A percentile compares a stretch with the other conserved stretches of the same genome.
Conservation (phyloP, 2,113 vertebrate genomes). For the Dryoscopus gambensis region DNA sequence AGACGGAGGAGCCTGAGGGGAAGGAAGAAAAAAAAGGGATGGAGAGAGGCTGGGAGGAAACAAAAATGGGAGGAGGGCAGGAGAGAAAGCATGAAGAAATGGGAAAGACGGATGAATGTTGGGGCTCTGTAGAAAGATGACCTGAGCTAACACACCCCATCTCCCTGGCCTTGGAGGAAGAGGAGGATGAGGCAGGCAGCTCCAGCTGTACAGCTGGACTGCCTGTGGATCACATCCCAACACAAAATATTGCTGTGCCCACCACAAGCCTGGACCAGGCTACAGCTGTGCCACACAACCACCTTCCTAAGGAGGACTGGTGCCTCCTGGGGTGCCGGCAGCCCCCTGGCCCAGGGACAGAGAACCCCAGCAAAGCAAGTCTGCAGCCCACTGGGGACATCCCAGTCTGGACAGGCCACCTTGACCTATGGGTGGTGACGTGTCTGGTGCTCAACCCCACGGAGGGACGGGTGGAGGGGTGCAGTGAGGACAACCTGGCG, state of each 20-base stretch:
- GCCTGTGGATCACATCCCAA: neutral
- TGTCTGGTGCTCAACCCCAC: neutral
- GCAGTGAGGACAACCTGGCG: neutral
- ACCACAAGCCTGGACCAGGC: neutral
- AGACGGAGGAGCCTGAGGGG: conserved; percentile 26
- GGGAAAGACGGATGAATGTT: neutral
- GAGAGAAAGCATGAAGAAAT: conserved; percentile 16
- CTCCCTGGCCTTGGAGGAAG: neutral
- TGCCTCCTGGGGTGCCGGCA: neutral
- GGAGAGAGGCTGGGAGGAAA: conserved; percentile 19
- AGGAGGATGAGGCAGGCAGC: neutral
- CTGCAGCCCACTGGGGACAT: neutral
- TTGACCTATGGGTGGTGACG: fast-evolving
- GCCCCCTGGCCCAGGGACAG: neutral
- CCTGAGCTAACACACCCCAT: neutral
- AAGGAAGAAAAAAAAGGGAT: conserved; percentile 35
- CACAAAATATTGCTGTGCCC: neutral
- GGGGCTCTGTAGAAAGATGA: neutral
- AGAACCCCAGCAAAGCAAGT: neutral
- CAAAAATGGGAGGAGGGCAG: neutral
- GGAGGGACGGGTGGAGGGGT: fast-evolving
- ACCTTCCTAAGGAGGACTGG: neutral
- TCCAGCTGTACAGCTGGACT: neutral
- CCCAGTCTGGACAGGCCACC: neutral
- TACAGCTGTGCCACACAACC: neutral